Conservation (phyloP, 2,888 invertebrate species). For the Limnephilus marmoratus region DNA sequence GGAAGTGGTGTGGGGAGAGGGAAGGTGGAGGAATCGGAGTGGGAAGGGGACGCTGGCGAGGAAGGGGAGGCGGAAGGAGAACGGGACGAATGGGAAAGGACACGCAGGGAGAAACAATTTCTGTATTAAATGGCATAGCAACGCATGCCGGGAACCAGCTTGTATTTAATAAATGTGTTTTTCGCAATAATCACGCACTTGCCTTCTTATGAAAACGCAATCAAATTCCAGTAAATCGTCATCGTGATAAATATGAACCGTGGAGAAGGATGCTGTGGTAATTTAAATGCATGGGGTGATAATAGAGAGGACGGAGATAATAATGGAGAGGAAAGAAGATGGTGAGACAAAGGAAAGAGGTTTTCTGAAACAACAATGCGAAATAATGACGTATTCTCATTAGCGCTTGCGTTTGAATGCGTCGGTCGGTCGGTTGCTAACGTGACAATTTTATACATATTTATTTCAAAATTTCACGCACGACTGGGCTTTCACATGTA, state of each 20-base stretch:
- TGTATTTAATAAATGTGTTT: too few relatives aligned
- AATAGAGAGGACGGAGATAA: neutral
- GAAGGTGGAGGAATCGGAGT: too few relatives aligned
- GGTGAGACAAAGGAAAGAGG: neutral
- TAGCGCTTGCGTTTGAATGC: neutral
- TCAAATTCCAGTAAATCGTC: neutral
- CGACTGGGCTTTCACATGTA: too few relatives aligned
- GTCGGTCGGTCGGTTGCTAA: neutral
- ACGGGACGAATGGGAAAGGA: too few relatives aligned
- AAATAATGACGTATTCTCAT: neutral
- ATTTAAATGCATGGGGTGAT: neutral
- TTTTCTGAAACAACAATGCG: neutral
- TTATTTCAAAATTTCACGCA: too few relatives aligned
- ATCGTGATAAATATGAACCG: neutral
- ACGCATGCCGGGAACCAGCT: too few relatives aligned
- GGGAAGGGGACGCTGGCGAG: too few relatives aligned
- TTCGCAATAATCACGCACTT: too few relatives aligned
- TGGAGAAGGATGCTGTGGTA: neutral
- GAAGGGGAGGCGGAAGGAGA: too few relatives aligned
- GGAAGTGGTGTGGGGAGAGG: too few relatives aligned
- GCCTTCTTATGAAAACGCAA: neutral
- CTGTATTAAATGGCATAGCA: too few relatives aligned
- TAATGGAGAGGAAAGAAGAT: neutral
- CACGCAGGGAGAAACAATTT: too few relatives aligned
- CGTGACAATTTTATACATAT: neutral